Evolutionary conservation across 2,888 invertebrate species (phyloP).

Genomic region (Pheosia gnoma): DNA sequence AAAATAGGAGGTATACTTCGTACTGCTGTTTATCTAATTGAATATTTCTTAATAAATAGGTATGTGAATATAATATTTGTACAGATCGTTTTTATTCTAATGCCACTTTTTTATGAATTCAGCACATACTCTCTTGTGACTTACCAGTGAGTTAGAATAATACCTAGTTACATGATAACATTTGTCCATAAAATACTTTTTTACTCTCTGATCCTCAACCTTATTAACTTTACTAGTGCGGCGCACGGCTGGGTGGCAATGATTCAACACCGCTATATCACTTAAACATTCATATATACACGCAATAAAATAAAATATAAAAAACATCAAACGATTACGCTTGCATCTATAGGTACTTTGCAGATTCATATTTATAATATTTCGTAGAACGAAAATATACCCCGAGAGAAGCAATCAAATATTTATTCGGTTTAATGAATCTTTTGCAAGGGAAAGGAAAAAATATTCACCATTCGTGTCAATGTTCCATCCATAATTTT

Average conservation of each 20-base stretch:
- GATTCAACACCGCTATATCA: too few relatives aligned
- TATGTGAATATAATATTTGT: too few relatives aligned
- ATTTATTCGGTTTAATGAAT: constrained; percentile 24
- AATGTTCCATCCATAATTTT: background rate
- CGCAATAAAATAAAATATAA: too few relatives aligned
- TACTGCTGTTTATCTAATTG: background rate
- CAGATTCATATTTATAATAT: background rate
- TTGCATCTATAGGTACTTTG: background rate
- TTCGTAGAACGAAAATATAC: background rate
- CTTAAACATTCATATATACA: too few relatives aligned
- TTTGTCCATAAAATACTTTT: too few relatives aligned
- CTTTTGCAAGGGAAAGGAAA: constrained; percentile 10
- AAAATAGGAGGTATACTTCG: constrained; percentile 9
- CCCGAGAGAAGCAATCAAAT: constrained; percentile 26
- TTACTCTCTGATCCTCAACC: background rate
- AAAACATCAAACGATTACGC: too few relatives aligned
- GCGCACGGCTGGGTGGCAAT: too few relatives aligned
- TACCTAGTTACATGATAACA: too few relatives aligned
- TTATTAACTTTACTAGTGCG: background rate
- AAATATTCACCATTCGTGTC: background rate
- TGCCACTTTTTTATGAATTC: too few relatives aligned
- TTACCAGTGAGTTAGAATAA: too few relatives aligned
- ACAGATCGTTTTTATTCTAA: too few relatives aligned
- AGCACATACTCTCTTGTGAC: too few relatives aligned
- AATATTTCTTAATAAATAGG: background rate